phyloP scores from a whole-genome alignment of 2,888 invertebrate species.

The Ischnus inquisitorius region DNA sequence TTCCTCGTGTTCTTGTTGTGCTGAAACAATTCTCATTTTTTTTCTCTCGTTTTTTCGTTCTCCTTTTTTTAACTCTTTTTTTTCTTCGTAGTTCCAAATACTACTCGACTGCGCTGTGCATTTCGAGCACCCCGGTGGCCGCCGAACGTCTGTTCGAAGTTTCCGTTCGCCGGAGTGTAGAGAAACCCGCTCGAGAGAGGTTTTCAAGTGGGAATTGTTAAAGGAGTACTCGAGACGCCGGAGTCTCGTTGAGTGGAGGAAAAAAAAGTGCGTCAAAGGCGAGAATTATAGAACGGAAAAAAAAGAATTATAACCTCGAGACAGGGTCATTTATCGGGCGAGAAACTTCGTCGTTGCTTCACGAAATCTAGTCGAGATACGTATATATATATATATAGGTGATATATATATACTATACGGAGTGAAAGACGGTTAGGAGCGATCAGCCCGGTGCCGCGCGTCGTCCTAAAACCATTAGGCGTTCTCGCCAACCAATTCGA shows the following conservation, averaged over 20 bases:
- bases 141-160: background rate
- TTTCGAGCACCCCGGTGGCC: slow-evolving; percentile 24
- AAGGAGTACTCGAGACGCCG: slow-evolving; percentile 33
- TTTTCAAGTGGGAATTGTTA: slow-evolving; percentile 30
- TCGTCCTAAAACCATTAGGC: slow-evolving; percentile 70
- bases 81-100: slow-evolving; percentile 29
- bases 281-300: slow-evolving; percentile 37
- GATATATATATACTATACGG: background rate
- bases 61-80: slow-evolving; percentile 13
- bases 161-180: background rate
- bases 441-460: slow-evolving; percentile 44
- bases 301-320: slow-evolving; percentile 39
- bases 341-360: slow-evolving; percentile 39
- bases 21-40: slow-evolving; percentile 30
- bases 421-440: slow-evolving; percentile 25
- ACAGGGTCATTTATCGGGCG: slow-evolving; percentile 53
- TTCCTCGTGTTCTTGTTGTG: slow-evolving; percentile 40
- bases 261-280: slow-evolving; percentile 42
- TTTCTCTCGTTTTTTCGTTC: slow-evolving; percentile 12
- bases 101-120: slow-evolving; percentile 37
- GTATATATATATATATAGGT: too few relatives aligned
- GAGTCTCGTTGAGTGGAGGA: slow-evolving; percentile 14
- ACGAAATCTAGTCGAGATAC: slow-evolving; percentile 7
- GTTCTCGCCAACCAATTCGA: slow-evolving; percentile 51
- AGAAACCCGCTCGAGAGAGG: slow-evolving; percentile 9